Conservation (phyloP, 2,888 invertebrate genomes). For the Erebia palarica region DNA sequence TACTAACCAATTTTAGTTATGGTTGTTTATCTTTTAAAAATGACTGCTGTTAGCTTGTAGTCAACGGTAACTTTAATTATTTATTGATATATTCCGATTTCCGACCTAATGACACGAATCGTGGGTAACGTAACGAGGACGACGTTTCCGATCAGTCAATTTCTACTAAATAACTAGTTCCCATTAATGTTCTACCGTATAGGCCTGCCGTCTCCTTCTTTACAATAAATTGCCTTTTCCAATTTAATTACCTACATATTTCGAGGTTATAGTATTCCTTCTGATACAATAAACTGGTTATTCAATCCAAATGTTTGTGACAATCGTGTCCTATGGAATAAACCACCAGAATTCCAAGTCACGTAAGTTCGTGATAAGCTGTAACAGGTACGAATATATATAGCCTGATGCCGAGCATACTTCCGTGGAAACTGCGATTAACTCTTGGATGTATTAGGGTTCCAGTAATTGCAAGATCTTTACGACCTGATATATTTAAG, state of each 20-base stretch:
- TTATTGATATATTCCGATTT: conserved; percentile 4
- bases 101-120: neutral
- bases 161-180: conserved; percentile 2
- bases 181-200: neutral
- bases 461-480: conserved; percentile 4
- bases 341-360: conserved; percentile 59
- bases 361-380: conserved; percentile 62
- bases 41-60: neutral
- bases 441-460: conserved; percentile 34
- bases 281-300: conserved; percentile 10
- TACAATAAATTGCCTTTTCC: neutral
- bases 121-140: neutral
- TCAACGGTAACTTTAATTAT: neutral
- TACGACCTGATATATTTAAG: neutral
- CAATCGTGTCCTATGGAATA: conserved; percentile 22
- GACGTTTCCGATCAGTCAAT: neutral
- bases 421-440: conserved; percentile 52
- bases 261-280: neutral
- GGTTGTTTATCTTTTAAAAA: neutral
- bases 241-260: neutral
- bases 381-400: conserved; percentile 65
- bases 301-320: conserved; percentile 12
- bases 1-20: neutral
- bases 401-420: conserved; percentile 44
- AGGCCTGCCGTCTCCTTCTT: neutral